Evolutionary conservation across 37 sponge, comb jelly and placozoan genomes (phyloP).

Genomic region (Halichondria panicea): DNA sequence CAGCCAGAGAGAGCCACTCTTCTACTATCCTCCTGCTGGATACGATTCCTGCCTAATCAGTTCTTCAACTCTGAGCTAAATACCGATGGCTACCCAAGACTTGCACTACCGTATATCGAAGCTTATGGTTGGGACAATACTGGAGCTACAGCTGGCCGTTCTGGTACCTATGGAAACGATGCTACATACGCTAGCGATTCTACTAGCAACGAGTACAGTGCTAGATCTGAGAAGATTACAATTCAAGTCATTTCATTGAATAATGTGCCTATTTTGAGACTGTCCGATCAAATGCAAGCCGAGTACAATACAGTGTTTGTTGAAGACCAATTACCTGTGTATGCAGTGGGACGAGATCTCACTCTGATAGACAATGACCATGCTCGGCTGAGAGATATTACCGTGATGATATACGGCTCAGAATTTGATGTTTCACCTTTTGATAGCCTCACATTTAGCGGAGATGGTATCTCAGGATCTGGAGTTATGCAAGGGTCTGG

Average conservation of each 20-base stretch:
- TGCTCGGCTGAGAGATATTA: conserved; percentile 54
- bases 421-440: conserved; percentile 38
- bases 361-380: conserved; percentile 80
- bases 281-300: conserved; percentile 40
- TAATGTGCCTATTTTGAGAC: conserved; percentile 64
- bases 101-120: conserved; percentile 54
- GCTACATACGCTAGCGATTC: conserved; percentile 56
- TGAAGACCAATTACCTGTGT: conserved; percentile 66
- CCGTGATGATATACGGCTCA: conserved; percentile 74
- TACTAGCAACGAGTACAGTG: conserved; percentile 73
- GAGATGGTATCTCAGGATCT: not conserved
- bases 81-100: conserved; percentile 35
- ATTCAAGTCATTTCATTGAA: conserved; percentile 59
- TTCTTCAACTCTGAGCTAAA: conserved; percentile 84
- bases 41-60: conserved; percentile 71
- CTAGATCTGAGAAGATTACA: not conserved
- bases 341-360: conserved; percentile 58
- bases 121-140: conserved; percentile 89
- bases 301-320: conserved; percentile 39
- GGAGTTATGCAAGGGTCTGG: conserved; percentile 8
- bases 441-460: conserved; percentile 10
- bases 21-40: conserved; percentile 65
- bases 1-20: conserved; percentile 76
- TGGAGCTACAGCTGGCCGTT: conserved; percentile 55
- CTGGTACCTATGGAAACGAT: conserved; percentile 85